These are phyloP conservation scores for Drosophila paucipuncta DNA, from an alignment of 2,888 invertebrate species.

Conservation along the genomic window DNA sequence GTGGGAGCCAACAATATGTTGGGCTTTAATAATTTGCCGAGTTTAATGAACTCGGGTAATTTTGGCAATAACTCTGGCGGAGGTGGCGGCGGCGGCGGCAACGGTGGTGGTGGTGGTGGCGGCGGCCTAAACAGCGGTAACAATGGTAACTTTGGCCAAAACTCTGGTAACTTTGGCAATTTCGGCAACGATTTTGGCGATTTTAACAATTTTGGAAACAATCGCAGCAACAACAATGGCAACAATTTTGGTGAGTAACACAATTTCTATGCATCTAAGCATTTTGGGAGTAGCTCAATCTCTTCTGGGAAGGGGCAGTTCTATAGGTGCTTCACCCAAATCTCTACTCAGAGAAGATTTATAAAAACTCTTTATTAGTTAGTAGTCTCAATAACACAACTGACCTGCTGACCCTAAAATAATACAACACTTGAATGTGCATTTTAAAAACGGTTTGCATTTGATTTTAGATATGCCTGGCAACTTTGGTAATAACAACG, in stretches of 20 bases:
- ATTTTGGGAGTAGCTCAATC: constrained; percentile 1
- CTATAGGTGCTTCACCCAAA: constrained; percentile 5
- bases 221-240: constrained; percentile 62
- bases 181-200: constrained; percentile 69
- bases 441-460: neutral
- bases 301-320: constrained; percentile 3
- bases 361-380: constrained; percentile 1
- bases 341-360: constrained; percentile 10
- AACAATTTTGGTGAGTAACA: constrained; percentile 62
- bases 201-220: constrained; percentile 73
- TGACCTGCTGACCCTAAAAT: neutral
- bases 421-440: neutral
- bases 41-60: constrained; percentile 79
- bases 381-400: constrained; percentile 4
- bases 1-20: constrained; percentile 83
- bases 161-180: constrained; percentile 65
- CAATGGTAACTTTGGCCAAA: constrained; percentile 71
- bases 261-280: neutral
- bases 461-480: constrained; percentile 50
- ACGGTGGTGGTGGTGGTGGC: constrained; percentile 30
- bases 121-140: constrained; percentile 40
- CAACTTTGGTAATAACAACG: constrained; percentile 46
- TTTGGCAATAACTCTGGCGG: constrained; percentile 75
- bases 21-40: constrained; percentile 81
- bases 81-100: constrained; percentile 74